phyloP scores from a whole-genome alignment of 2,888 invertebrate species.

The Phyto melanocephala region DNA sequence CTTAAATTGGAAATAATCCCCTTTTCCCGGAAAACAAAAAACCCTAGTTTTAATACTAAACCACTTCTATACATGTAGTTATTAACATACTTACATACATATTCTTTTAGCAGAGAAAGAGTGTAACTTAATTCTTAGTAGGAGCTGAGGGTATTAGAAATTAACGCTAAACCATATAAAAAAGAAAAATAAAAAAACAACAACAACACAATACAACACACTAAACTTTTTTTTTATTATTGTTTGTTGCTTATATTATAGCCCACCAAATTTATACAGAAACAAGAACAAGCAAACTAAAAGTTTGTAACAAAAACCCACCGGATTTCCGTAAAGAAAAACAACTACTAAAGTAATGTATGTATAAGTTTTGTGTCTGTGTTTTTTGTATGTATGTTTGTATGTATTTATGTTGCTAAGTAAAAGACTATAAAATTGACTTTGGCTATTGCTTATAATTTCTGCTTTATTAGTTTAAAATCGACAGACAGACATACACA shows the following conservation, averaged over 20 bases:
- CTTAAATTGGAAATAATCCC: too few species aligned
- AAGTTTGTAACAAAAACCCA: constrained; percentile 62
- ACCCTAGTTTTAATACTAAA: too few species aligned
- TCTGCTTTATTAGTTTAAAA: constrained; percentile 19
- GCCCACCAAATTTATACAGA: constrained; percentile 3
- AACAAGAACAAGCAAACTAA: constrained; percentile 19
- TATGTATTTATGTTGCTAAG: constrained; percentile 16
- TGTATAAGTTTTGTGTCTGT: constrained; percentile 1
- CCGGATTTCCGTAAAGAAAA: constrained; percentile 62
- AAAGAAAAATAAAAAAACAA: not conserved
- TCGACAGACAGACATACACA: not conserved
- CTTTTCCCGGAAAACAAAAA: too few species aligned
- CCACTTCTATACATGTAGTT: not conserved
- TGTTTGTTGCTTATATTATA: constrained; percentile 16
- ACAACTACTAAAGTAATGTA: constrained; percentile 32
- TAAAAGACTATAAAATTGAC: constrained; percentile 45
- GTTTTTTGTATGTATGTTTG: not conserved
- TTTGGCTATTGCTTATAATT: constrained; percentile 44
- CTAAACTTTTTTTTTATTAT: not conserved
- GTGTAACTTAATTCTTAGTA: constrained; percentile 14
- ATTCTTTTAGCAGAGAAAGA: not conserved
- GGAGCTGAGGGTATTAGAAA: constrained; percentile 30
- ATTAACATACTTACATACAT: not conserved
- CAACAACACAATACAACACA: not conserved
- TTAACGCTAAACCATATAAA: constrained; percentile 36